These are phyloP conservation scores for Andrena fulva DNA, from an alignment of 2,888 invertebrate genomes.

Conservation along the genomic window DNA sequence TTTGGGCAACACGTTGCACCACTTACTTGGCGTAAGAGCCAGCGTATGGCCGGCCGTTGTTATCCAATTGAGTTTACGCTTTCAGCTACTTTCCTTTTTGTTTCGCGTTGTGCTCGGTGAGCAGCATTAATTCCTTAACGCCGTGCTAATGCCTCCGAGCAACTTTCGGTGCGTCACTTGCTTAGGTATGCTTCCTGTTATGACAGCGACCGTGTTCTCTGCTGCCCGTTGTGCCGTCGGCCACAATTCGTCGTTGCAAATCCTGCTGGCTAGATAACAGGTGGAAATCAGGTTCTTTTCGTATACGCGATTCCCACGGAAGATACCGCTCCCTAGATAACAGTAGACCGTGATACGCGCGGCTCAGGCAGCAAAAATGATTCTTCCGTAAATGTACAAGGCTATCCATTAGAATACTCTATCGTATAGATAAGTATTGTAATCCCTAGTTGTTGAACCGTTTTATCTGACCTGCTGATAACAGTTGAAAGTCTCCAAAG, in stretches of 20 bases:
- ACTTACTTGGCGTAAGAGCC: slow-evolving; percentile 58
- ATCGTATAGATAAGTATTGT: too few relatives aligned
- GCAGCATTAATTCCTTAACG: slow-evolving; percentile 77
- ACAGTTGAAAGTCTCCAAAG: too few relatives aligned
- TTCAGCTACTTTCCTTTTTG: slow-evolving; percentile 80
- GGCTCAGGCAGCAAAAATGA: too few relatives aligned
- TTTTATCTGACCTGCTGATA: too few relatives aligned
- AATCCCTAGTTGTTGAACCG: too few relatives aligned
- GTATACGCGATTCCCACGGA: background rate
- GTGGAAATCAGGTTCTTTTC: background rate
- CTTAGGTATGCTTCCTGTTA: slow-evolving; percentile 58
- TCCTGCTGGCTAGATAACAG: background rate
- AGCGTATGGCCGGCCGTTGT: slow-evolving; percentile 69
- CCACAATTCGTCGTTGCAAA: background rate
- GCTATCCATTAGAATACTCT: too few relatives aligned
- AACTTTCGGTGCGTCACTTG: slow-evolving; percentile 64
- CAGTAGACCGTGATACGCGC: background rate
- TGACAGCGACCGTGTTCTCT: slow-evolving; percentile 36
- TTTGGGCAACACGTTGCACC: slow-evolving; percentile 45
- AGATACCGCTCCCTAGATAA: background rate
- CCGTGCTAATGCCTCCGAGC: slow-evolving; percentile 52
- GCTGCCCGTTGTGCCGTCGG: background rate
- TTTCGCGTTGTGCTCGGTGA: slow-evolving; percentile 75
- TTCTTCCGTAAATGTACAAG: too few relatives aligned
- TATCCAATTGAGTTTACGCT: slow-evolving; percentile 81